phyloP scores from a whole-genome alignment of 2,113 vertebrate genomes.

The Clarias magur region DNA sequence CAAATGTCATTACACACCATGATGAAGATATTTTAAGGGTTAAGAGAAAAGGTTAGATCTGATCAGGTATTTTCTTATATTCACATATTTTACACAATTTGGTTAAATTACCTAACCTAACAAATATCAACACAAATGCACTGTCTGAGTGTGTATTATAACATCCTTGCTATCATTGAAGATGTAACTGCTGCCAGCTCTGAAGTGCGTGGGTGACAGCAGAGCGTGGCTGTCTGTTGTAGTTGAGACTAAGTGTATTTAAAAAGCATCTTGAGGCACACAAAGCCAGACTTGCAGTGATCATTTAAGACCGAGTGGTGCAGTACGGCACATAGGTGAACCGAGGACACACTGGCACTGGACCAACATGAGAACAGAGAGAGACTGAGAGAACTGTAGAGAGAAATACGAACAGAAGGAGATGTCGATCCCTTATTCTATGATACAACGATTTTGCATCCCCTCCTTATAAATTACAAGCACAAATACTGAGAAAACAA shows the following conservation, averaged over 20 bases:
- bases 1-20: not conserved
- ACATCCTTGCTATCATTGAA: constrained; percentile 26
- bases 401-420: constrained; percentile 5
- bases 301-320: constrained; percentile 46
- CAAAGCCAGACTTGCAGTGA: constrained; percentile 35
- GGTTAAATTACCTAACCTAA: constrained; percentile 1
- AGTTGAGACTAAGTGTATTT: constrained; percentile 16
- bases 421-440: not conserved
- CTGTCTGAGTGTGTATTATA: constrained; percentile 16
- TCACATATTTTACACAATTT: not conserved
- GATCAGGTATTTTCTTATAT: not conserved
- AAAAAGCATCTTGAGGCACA: constrained; percentile 23
- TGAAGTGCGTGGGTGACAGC: constrained; percentile 23
- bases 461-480: constrained; percentile 40
- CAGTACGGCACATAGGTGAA: constrained; percentile 55
- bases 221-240: constrained; percentile 32
- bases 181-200: constrained; percentile 11
- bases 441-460: constrained; percentile 30
- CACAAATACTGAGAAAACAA: constrained; percentile 32
- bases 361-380: constrained; percentile 26
- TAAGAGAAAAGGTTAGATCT: not conserved
- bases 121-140: not conserved
- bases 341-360: constrained; percentile 55
- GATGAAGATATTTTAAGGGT: not conserved
- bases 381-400: not conserved